Evolutionary conservation across 2,888 invertebrate species (phyloP), one percentile per base, ranked within the genome.

Genomic region (Geophilus truncorum): DNA sequence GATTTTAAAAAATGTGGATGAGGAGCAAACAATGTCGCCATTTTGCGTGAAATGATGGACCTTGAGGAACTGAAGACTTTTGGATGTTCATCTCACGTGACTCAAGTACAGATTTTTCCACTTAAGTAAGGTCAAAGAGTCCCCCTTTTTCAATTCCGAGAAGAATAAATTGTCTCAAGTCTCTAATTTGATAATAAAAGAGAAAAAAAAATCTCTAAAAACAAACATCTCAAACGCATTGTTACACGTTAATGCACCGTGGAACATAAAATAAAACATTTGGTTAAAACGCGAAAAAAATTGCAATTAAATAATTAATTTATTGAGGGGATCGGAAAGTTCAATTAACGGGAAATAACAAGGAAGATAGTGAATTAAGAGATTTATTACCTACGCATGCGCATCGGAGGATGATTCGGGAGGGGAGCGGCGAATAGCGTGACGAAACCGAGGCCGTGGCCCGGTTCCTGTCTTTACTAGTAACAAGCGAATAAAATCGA

Each of bases 401-500:
- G 57, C 57, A 10, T 28, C 28, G 25, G 70, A 70, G 28, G 70
- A 70, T 70, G 70, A 70, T 70, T 70, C 28, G 70, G 70, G 70
- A 70, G 70, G 70, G 70, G 70, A 70, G 70, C 70, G 70, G 70
- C 70, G 70, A 70, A 70, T 70, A 70, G 70, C 70, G 70, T 70
- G 70, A 28, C 70, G 70, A 70, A 70, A 70, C 25, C 70, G 70
- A 70, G 70, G 70, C 70, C 70, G 12, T 70, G 28, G 70, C 70
- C 28, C 51, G 9, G 70, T 25, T 70, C 70, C 23, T 70, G 25
- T 70, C 70, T 51, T 51, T 70, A 70, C 70, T 25, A 70, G 70
- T 70, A 70, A 70, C 70, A 70, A 70, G 70, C 70, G 70, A 70
- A 70, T 70, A 70, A 70, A 70, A 70, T 70, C 28, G 70, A 70